Conservation (phyloP, 2,888 invertebrate species). For the Lysandra bellargus region DNA sequence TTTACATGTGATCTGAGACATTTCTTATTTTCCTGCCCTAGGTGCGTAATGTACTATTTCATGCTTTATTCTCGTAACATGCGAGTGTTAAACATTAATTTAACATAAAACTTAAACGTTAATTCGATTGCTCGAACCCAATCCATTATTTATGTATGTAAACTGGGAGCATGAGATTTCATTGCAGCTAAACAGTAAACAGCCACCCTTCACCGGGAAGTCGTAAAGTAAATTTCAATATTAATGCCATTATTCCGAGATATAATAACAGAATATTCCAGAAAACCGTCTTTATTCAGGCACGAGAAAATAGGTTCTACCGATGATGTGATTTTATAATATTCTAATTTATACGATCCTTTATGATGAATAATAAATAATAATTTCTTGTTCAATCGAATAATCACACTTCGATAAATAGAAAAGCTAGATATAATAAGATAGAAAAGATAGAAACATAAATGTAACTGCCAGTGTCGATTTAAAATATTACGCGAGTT, state of each 20-base stretch:
- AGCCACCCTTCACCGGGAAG: slow-evolving; percentile 18
- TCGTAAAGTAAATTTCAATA: slow-evolving; percentile 42
- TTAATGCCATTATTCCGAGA: slow-evolving; percentile 57
- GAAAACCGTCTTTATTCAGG: slow-evolving; percentile 55
- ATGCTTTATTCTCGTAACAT: background rate
- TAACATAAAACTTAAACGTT: background rate
- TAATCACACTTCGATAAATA: background rate
- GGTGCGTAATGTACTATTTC: background rate
- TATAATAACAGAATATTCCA: slow-evolving; percentile 55
- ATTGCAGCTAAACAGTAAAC: slow-evolving; percentile 20
- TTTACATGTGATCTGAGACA: no score
- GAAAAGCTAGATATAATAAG: no score
- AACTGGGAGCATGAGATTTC: background rate
- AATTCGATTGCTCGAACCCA: background rate
- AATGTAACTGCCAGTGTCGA: background rate
- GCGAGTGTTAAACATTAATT: background rate
- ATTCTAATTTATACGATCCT: slow-evolving; percentile 28
- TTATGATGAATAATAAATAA: background rate
- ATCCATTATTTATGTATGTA: background rate
- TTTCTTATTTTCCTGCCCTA: no score
- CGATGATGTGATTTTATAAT: slow-evolving; percentile 17
- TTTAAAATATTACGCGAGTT: slow-evolving; percentile 1
- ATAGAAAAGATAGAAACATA: background rate
- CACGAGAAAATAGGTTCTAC: slow-evolving; percentile 49
- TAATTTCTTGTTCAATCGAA: background rate